Evolutionary conservation across 2,888 invertebrate genomes (phyloP), one percentile per base, ranked within the genome.

Genomic region (Ellobium chinense): DNA sequence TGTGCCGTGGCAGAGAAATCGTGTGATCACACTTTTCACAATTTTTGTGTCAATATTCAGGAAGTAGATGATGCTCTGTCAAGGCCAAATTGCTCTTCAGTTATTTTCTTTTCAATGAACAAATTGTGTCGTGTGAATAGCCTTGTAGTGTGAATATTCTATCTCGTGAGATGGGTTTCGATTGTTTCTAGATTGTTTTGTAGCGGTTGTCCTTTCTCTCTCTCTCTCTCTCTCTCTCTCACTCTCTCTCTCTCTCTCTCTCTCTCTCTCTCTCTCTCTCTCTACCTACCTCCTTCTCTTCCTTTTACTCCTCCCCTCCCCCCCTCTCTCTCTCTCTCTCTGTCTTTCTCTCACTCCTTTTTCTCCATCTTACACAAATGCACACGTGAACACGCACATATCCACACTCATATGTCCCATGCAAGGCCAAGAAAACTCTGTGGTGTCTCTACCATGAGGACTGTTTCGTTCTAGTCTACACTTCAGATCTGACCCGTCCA

Each of bases 191-290:
- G 5, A 5, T 14, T 63, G 5, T 7, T 24, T 24, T 62, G 18
- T n/a, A 7, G 7, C 62, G n/a, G 7, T 24, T 7, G 27, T 31
- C 12, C 31, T 34, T 12, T 70, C 54, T 39, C 69, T 24, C 21
- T 69, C 39, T 46, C 37, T 69, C 39, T 37, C 21, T 69, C 69
- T 39, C 21, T 36, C 37, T 68, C 36, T 39, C 37, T 29, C 24
- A 7, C 70, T 31, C 4, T 56, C 29, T 69, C 36, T 69, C 39
- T 72, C 54, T 46, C 72, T 29, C 18, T 56, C 56, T 72, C 21
- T 72, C 36, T 31, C 5, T 72, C 54, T 54, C 24, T 72, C 72
- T 56, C 7, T 72, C 29, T 56, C 54, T 21, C 73, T 73, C 58
- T 56, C 56, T 73, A n/a, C n/a, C 24, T 37, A 21, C 58, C 72